Base-by-base conservation (phyloP, 2,797 vertebrate genomes). In the Rhinogobio ventralis region DNA sequence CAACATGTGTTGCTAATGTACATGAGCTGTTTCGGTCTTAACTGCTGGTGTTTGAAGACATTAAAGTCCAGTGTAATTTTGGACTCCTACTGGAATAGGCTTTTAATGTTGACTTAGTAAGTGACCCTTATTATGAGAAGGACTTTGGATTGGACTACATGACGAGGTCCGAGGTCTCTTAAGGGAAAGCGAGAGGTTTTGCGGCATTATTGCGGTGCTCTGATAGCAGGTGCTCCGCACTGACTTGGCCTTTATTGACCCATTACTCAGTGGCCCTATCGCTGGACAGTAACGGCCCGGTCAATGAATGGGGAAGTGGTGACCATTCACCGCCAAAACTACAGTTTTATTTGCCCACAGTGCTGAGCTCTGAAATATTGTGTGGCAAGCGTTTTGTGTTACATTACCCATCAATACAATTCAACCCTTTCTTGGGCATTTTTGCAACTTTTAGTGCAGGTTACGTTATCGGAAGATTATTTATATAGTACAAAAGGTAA, bases 111-210 rank as follows among this genome's bases (percentile, higher is more conserved):
- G 86, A 84, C 83, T 85, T 67, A 42, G 74, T 81, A 83, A 89
- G 55, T 81, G 86, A 88, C 88, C 87, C 87, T 84, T 84, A 87
- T 90, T 89, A 90, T 90, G 81, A 87, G 74, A 39, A 69, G 79
- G 74, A 68, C 42, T 82, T 15, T 9, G 77, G 72, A 64, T 84
- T 62, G 60, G 85, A 55, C 80, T 28, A n/a, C 39, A 69, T 36
- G 42, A 69, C 10, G 51, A 81, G 66, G 42, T 71, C 39, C 46
- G 33, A 4, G 86, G 78, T 84, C 88, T 89, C 86, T 64, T 60
- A 87, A 84, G 86, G 60, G 71, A 81, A 79, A 53, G 74, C 79
- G 23, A 80, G 64, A 76, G 57, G 64, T 74, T 80, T 84, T 60
- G 60, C 23, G 46, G 80, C 36, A 57, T 88, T 90, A 90, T 89